phyloP scores from a whole-genome alignment of 2,113 vertebrate species.

The Hypocryptadius cinnamomeus region DNA sequence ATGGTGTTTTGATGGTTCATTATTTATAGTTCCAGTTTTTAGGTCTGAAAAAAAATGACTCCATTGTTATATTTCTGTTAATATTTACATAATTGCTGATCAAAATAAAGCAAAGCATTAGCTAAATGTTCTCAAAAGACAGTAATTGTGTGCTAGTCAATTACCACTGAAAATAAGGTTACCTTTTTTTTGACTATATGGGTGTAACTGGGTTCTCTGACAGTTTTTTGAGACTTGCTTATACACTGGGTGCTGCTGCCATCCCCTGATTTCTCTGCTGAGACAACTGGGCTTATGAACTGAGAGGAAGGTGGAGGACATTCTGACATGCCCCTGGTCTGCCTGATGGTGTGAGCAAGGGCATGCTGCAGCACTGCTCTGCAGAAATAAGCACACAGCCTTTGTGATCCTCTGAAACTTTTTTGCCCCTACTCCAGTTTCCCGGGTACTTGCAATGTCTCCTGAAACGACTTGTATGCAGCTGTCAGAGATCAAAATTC shows the following conservation, averaged over 20 bases:
- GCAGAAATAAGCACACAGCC: neutral
- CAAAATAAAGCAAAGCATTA: neutral
- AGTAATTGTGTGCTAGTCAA: neutral
- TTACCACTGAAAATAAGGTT: neutral
- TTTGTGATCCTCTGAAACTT: neutral
- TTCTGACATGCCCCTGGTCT: neutral
- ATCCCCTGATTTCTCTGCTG: neutral
- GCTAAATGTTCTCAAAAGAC: neutral
- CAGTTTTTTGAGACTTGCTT: neutral
- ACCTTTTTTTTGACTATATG: neutral
- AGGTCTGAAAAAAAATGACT: neutral
- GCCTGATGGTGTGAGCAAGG: neutral
- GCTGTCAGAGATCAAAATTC: neutral
- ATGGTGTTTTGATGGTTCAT: neutral
- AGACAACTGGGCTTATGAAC: neutral
- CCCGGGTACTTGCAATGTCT: neutral
- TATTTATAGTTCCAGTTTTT: neutral
- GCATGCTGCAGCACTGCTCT: accelerated
- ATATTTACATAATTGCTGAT: neutral
- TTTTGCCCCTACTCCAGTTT: neutral
- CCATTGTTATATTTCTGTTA: neutral
- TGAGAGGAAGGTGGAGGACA: neutral
- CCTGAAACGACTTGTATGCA: accelerated
- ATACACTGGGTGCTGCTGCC: no score
- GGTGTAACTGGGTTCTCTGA: neutral